Evolutionary conservation across 1,140 invertebrate species (phyloP).

Genomic region (Scaptomyza pallida): DNA sequence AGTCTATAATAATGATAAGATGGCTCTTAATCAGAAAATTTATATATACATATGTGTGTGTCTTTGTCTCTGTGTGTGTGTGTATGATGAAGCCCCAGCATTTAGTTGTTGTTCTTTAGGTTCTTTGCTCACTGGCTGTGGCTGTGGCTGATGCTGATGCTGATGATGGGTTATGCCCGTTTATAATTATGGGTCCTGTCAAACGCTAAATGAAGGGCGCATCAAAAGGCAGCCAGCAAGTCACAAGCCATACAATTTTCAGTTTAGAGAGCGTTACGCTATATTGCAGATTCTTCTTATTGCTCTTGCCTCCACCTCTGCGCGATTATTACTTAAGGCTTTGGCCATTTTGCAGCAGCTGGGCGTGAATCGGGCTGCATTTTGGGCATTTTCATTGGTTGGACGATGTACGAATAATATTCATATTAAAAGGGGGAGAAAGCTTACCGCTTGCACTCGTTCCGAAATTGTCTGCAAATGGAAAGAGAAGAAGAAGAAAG

Average conservation of each 20-base stretch:
- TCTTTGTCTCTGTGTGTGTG: no score
- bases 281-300: conserved; percentile 34
- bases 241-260: conserved; percentile 64
- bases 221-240: conserved; percentile 60
- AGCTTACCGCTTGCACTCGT: conserved; percentile 83
- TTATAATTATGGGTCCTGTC: conserved; percentile 84
- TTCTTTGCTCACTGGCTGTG: conserved; percentile 18
- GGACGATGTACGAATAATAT: neutral
- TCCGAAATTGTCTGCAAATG: conserved; percentile 82
- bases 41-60: conserved; percentile 49
- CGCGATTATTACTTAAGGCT: no score
- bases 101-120: conserved; percentile 65
- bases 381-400: conserved; percentile 42
- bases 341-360: conserved; percentile 41
- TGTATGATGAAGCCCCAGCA: conserved; percentile 40
- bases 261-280: conserved; percentile 52
- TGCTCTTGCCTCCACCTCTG: conserved; percentile 11
- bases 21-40: conserved; percentile 84
- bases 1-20: conserved; percentile 84
- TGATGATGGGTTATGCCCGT: conserved; percentile 83
- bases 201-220: conserved; percentile 77
- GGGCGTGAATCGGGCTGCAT: conserved; percentile 12
- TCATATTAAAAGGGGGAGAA: conserved; percentile 21
- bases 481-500: conserved; percentile 32
- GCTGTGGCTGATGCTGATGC: conserved; percentile 30